Evolutionary conservation across 2,797 vertebrate species (phyloP).

Genomic region (Echiichthys vipera): DNA sequence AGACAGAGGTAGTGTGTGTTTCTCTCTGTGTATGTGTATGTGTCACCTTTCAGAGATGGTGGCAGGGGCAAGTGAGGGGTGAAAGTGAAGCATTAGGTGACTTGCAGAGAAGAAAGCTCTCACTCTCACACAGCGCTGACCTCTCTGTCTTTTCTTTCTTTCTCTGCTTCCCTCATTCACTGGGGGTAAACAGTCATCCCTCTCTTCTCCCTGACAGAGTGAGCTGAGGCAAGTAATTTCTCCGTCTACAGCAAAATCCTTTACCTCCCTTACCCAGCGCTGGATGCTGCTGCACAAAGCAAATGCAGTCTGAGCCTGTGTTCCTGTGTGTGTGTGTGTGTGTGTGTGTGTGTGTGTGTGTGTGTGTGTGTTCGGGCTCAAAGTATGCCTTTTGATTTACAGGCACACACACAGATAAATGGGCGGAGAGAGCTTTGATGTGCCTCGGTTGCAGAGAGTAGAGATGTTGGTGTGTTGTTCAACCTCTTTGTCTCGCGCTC

Average conservation of each 20-base stretch:
- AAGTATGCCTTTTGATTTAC: slow-evolving; percentile 78
- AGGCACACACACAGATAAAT: slow-evolving; percentile 73
- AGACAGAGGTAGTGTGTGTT: slow-evolving; percentile 31
- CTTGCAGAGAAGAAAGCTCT: slow-evolving; percentile 71
- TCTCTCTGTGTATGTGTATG: slow-evolving; percentile 29
- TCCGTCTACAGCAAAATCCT: slow-evolving; percentile 71
- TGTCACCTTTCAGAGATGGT: slow-evolving; percentile 48
- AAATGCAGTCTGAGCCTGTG: slow-evolving; percentile 52
- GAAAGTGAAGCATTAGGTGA: slow-evolving; percentile 76
- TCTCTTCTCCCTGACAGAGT: slow-evolving; percentile 68
- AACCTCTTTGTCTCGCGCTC: slow-evolving; percentile 65
- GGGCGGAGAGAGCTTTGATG: slow-evolving; percentile 76
- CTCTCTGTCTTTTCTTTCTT: slow-evolving; percentile 63
- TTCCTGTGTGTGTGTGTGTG: slow-evolving; percentile 25
- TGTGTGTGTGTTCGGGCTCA: slow-evolving; percentile 30
- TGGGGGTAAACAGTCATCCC: slow-evolving; percentile 70
- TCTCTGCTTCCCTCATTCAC: slow-evolving; percentile 36
- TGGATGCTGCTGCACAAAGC: slow-evolving; percentile 71
- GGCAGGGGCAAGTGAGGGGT: slow-evolving; percentile 60
- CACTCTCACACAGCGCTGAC: slow-evolving; percentile 69
- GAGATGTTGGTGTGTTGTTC: slow-evolving; percentile 73
- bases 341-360: slow-evolving; percentile 2
- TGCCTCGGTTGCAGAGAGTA: slow-evolving; percentile 61
- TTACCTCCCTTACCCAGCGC: slow-evolving; percentile 59
- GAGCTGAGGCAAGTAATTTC: slow-evolving; percentile 78